Conservation (phyloP, 92 coral and sea anemone species). For the Zoanthus gigantus region DNA sequence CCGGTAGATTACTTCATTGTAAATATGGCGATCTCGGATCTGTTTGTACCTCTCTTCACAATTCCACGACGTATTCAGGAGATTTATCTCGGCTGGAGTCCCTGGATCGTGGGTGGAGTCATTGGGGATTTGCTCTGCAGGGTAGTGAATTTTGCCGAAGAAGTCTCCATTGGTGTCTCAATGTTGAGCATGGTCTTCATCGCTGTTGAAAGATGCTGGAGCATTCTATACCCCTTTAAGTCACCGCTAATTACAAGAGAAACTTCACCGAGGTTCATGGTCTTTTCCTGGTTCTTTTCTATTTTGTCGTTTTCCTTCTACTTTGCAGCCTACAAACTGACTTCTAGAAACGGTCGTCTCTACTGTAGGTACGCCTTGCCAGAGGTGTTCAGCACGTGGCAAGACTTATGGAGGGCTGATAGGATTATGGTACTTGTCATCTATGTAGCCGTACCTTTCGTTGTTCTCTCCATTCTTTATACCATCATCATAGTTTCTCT, state of each 20-base stretch:
- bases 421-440: background rate
- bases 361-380: background rate
- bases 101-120: conserved; percentile 5
- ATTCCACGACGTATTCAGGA: conserved; percentile 1
- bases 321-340: background rate
- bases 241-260: background rate
- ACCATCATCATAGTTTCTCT: background rate
- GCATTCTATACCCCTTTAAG: background rate
- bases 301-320: background rate
- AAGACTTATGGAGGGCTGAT: conserved; percentile 14
- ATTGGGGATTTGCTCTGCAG: background rate
- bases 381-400: background rate
- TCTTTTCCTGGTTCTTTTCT: conserved; percentile 1
- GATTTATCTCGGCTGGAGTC: conserved; percentile 4
- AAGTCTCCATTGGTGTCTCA: background rate
- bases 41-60: background rate
- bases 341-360: background rate
- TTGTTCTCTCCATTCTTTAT: background rate
- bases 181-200: conserved; percentile 6
- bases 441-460: background rate
- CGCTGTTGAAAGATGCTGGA: conserved; percentile 1
- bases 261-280: background rate
- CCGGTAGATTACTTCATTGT: conserved; percentile 8
- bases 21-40: conserved; percentile 16
- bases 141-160: background rate